These are phyloP conservation scores for Montipora cactus DNA, from an alignment of 64 coral and sea anemone genomes.

Conservation along the genomic window DNA sequence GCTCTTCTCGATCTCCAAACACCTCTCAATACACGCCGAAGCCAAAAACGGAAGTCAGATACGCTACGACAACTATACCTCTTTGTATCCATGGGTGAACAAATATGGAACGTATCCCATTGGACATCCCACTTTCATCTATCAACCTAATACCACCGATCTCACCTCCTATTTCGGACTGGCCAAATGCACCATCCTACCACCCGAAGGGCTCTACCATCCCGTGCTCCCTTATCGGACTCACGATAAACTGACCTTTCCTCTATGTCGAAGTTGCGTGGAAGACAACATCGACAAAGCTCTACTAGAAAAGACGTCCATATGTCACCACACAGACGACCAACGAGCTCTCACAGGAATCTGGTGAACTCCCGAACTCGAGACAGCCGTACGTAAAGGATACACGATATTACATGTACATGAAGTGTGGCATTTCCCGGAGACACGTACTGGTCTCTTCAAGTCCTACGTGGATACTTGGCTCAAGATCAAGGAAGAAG, in stretches of 20 bases:
- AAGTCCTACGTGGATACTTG: neutral
- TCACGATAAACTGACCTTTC: neutral
- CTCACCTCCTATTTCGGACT: neutral
- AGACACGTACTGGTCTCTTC: neutral
- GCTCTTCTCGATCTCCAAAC: too few species aligned
- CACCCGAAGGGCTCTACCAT: neutral
- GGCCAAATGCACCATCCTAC: neutral
- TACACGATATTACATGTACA: neutral
- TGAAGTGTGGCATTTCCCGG: constrained; percentile 7
- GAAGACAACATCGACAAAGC: neutral
- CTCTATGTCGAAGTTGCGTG: neutral
- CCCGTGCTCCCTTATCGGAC: neutral
- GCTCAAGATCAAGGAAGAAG: neutral
- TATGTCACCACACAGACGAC: neutral
- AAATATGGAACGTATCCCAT: neutral
- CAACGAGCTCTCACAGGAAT: neutral
- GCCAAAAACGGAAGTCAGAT: neutral
- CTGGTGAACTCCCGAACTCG: neutral
- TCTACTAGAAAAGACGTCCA: neutral
- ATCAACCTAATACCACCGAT: too few species aligned
- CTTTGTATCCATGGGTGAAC: neutral
- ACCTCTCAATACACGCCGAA: neutral
- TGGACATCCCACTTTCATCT: neutral
- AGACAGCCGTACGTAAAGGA: neutral
- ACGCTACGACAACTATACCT: neutral